A percentile compares a stretch with the other conserved stretches of the same genome.
phyloP scores from a whole-genome alignment of 2,797 vertebrate genomes.

The Odontamblyopus rebecca region DNA sequence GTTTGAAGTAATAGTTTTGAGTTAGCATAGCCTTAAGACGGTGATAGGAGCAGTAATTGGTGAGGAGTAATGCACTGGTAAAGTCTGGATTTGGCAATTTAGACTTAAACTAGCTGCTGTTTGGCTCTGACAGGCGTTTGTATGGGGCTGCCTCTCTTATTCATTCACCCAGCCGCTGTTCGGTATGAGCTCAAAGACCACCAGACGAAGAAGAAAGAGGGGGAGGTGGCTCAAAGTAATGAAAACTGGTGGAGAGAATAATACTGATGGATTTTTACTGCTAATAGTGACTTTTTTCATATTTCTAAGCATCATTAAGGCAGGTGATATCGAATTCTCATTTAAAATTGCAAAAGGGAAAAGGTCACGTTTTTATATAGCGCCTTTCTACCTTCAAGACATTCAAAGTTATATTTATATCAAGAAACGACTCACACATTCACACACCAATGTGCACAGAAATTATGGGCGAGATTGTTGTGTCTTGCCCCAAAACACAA shows the following conservation, averaged over 20 bases:
- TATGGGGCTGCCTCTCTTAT: neutral
- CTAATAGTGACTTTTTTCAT: too few species aligned
- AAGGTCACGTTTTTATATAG: too few species aligned
- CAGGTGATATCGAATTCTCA: too few species aligned
- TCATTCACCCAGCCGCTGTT: neutral
- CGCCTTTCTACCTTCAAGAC: too few species aligned
- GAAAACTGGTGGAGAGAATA: neutral
- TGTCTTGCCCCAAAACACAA: too few species aligned
- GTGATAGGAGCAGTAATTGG: constrained; percentile 39
- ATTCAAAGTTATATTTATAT: too few species aligned
- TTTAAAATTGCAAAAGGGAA: too few species aligned
- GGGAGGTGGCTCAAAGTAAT: neutral
- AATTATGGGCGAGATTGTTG: too few species aligned
- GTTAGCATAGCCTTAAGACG: constrained; percentile 28
- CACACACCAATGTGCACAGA: too few species aligned
- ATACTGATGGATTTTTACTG: neutral
- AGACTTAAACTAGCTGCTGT: neutral
- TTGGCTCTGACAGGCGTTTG: neutral
- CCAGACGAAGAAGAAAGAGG: neutral
- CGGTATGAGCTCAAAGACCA: neutral
- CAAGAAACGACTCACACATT: too few species aligned
- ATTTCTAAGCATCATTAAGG: too few species aligned
- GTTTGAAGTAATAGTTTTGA: constrained; percentile 31
- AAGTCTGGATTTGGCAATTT: neutral
- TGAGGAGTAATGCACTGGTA: constrained; percentile 27